These are phyloP conservation scores for Brachymystax lenok DNA, from an alignment of 2,797 vertebrate species.

Conservation along the genomic window DNA sequence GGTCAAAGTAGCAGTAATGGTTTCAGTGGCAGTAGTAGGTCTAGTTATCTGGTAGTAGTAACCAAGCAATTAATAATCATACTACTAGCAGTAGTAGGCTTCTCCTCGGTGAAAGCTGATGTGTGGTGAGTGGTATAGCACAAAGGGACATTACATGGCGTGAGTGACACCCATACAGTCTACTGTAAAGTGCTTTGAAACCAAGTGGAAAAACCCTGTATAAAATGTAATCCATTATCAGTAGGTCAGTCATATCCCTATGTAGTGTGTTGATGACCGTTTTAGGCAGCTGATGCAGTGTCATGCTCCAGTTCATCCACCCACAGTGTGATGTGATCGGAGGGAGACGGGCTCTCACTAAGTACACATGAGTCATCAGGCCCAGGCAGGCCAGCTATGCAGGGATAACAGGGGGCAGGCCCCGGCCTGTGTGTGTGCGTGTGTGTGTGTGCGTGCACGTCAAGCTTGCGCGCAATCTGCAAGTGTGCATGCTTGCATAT, in stretches of 20 bases:
- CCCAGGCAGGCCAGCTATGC: too few relatives aligned
- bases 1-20: too few relatives aligned
- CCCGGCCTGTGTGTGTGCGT: too few relatives aligned
- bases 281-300: background rate
- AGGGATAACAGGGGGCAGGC: too few relatives aligned
- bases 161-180: background rate
- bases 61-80: too few relatives aligned
- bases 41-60: too few relatives aligned
- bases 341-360: background rate
- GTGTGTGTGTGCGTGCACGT: too few relatives aligned
- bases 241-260: background rate
- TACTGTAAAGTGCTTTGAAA: background rate
- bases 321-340: conserved; percentile 1
- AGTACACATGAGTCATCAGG: too few relatives aligned
- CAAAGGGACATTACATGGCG: background rate
- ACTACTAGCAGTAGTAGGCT: background rate
- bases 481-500: too few relatives aligned
- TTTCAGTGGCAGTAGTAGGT: background rate
- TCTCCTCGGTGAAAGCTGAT: background rate
- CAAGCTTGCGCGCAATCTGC: too few relatives aligned
- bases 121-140: background rate
- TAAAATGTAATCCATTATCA: background rate
- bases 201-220: background rate
- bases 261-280: background rate
- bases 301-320: conserved; percentile 1